Base-by-base conservation (phyloP, 64 coral and sea anemone species). In the Pachyseris speciosa region DNA sequence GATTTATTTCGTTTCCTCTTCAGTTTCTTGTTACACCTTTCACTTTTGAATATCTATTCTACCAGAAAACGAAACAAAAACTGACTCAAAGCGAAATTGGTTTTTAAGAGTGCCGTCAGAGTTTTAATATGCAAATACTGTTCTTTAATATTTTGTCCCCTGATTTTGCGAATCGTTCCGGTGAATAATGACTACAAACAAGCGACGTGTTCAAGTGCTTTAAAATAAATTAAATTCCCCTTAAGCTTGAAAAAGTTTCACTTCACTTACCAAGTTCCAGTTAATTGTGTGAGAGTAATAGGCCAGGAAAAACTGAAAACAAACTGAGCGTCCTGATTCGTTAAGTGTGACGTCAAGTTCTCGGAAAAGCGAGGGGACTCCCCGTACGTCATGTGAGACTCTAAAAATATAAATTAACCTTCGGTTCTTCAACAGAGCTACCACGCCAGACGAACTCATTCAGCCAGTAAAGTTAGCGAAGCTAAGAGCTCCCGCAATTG, bases 11-110 rank as follows among this genome's bases (percentile, higher is more conserved):
- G 55, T 81, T 81, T 63, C 53, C 32, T 28, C 20, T 81, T 63
- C 53, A 40, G 77, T 63, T 76, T 76, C 44, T 51, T 76, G 42
- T 76, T 76, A 12, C 27, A 76, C 40, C 17, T 81, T 81, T 81
- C 77, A 55, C 52, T 81, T 81, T 81, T 81, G 60, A 7, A 39
- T n/a, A 71, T 71, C 67, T 5, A 40, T 40, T 40, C 67, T 71
- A 40, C 33, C 17, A 71, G 67, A 71, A 38, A 71, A 32, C 34
- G 67, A 71, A 71, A 71, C 19, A 7, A 25, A 25, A 42, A 34
- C 32, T 37, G 32, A 39, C 19, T 37, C 36, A 77, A 77, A 51
- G 33, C 28, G 47, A 53, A 77, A 34, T 53, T 51, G 26, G 53
- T 28, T 52, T 19, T 8, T 52, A 2, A 61, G 27, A n/a, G n/a